These are phyloP conservation scores for Aleiodes leptofemur DNA, from an alignment of 2,888 invertebrate species.

Conservation along the genomic window DNA sequence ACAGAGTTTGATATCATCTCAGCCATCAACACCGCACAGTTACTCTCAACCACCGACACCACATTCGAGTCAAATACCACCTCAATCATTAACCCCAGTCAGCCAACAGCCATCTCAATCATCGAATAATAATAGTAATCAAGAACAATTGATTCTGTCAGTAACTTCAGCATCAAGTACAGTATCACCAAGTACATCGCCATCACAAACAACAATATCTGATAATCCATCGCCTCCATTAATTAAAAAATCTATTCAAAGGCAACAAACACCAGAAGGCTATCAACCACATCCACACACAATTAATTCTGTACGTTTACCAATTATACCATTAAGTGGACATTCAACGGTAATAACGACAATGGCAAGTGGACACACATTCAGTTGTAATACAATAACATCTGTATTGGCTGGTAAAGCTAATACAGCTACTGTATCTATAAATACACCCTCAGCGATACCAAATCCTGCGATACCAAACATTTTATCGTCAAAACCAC, in stretches of 20 bases:
- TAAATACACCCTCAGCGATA: slow-evolving; percentile 79
- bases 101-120: slow-evolving; percentile 66
- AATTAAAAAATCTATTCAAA: slow-evolving; percentile 42
- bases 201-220: slow-evolving; percentile 57
- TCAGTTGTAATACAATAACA: slow-evolving; percentile 88
- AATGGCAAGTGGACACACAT: slow-evolving; percentile 86
- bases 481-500: slow-evolving; percentile 68
- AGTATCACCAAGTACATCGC: slow-evolving; percentile 63
- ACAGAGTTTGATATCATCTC: slow-evolving; percentile 69
- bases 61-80: slow-evolving; percentile 62
- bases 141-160: slow-evolving; percentile 38
- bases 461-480: slow-evolving; percentile 73
- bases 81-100: slow-evolving; percentile 58
- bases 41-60: slow-evolving; percentile 72
- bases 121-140: slow-evolving; percentile 42
- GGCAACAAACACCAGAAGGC: slow-evolving; percentile 59
- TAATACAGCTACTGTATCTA: slow-evolving; percentile 86
- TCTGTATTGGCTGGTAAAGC: slow-evolving; percentile 86
- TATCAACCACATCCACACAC: slow-evolving; percentile 73
- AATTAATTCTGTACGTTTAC: slow-evolving; percentile 62
- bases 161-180: slow-evolving; percentile 61
- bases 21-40: slow-evolving; percentile 70
- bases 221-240: slow-evolving; percentile 45
- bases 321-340: slow-evolving; percentile 63
- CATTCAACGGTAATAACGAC: slow-evolving; percentile 77